Conservation (phyloP, 2,888 invertebrate genomes). For the Xanthia icteritia region DNA sequence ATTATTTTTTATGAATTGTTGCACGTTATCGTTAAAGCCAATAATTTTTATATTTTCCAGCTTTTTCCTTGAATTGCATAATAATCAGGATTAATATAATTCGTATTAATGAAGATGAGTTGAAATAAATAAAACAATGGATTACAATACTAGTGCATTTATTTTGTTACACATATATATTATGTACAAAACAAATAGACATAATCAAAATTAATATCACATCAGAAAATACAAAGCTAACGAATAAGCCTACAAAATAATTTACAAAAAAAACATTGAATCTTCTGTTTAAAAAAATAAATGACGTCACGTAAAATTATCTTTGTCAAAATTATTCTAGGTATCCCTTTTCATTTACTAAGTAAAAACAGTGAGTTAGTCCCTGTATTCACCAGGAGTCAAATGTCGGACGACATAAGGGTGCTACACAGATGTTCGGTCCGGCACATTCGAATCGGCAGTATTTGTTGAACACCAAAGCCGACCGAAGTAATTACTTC, state of each 20-base stretch:
- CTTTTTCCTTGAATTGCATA: not conserved
- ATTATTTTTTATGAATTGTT: not conserved
- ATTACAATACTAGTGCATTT: slow-evolving; percentile 51
- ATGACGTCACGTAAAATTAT: slow-evolving; percentile 13
- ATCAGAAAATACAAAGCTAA: slow-evolving; percentile 72
- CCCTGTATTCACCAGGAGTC: too few species aligned
- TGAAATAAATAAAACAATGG: slow-evolving; percentile 28
- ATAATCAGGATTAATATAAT: not conserved
- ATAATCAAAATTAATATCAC: slow-evolving; percentile 78
- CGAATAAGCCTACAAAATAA: slow-evolving; percentile 65
- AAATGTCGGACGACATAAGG: not conserved
- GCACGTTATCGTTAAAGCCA: not conserved
- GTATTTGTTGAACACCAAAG: not conserved
- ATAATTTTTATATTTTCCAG: not conserved
- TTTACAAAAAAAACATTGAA: slow-evolving; percentile 62
- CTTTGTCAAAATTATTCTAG: slow-evolving; percentile 11
- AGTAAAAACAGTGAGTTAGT: not conserved
- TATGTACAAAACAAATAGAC: slow-evolving; percentile 62
- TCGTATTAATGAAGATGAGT: too few species aligned
- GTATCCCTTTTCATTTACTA: not conserved
- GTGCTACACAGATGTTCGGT: not conserved
- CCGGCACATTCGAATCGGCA: not conserved
- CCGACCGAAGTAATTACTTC: not conserved
- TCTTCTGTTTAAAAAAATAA: slow-evolving; percentile 44
- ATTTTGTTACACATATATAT: slow-evolving; percentile 55